Evolutionary conservation across 2,113 vertebrate genomes (phyloP).

Genomic region (Pavo muticus): DNA sequence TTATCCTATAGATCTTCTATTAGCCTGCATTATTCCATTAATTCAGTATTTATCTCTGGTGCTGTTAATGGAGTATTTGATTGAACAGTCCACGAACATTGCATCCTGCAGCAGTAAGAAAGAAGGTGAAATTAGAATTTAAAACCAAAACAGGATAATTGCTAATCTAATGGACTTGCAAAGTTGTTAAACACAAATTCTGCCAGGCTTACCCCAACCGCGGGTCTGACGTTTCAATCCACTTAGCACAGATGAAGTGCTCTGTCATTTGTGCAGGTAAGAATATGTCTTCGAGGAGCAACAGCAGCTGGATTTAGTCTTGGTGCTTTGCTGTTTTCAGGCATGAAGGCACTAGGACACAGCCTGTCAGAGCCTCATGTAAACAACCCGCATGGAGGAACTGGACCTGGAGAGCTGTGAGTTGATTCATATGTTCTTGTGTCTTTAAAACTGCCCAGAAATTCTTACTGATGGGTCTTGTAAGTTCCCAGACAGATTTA

Average conservation of each 20-base stretch:
- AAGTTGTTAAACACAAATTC: background rate
- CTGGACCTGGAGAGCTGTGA: background rate
- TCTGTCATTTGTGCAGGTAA: background rate
- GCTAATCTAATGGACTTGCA: background rate
- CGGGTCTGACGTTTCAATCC: constrained; percentile 29
- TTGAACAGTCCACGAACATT: constrained; percentile 54
- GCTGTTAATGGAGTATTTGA: constrained; percentile 55
- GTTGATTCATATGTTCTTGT: background rate
- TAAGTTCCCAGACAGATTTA: background rate
- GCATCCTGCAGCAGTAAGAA: constrained; percentile 2
- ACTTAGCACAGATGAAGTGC: constrained; percentile 31
- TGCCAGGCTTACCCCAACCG: background rate
- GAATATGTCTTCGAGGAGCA: background rate
- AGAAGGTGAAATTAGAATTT: constrained; percentile 30
- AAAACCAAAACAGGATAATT: background rate
- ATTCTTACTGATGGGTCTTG: background rate
- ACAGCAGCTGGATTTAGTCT: background rate
- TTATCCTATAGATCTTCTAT: constrained; percentile 24
- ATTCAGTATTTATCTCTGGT: constrained; percentile 64
- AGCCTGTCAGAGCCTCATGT: background rate
- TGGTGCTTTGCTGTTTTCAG: background rate
- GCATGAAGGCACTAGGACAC: background rate
- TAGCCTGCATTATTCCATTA: constrained; percentile 58
- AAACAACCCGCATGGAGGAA: background rate
- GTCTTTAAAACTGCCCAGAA: background rate